Base-by-base conservation (phyloP, 2,888 invertebrate species). In the Sinopyrophorus schimmeli region DNA sequence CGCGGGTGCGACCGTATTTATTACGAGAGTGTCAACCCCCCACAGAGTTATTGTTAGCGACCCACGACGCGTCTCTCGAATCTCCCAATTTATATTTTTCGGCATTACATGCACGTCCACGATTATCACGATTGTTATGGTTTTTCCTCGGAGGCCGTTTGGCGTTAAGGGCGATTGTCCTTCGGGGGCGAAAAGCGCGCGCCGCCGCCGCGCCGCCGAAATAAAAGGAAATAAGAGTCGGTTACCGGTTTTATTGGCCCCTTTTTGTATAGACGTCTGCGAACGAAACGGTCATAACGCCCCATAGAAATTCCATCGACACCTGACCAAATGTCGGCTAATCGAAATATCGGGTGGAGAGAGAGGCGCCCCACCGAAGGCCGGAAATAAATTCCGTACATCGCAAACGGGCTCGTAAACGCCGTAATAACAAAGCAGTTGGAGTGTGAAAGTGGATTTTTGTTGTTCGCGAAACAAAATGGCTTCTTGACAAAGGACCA, bases 391-490 rank as follows among this genome's bases (percentile, higher is more conserved):
- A 62, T 62, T 60, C 62, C 58, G 59, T 57, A 54, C 57, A 57
- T 61, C 54, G 58, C 58, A 61, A 64, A 65, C 62, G 59, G 61
- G 63, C 61, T 68, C 68, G 66, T 69, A 68, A 69, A 69, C 57
- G 67, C 62, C 60, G 62, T 62, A 63, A 67, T 68, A 72, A 72
- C 72, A 71, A 73, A 73, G 67, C 64, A 65, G 65, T 59, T 71
- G 62, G 62, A 70, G 64, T 72, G 73, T 71, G 73, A 73, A 73
- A 73, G 72, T 72, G 73, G 70, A 71, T 72, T 72, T 71, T 69
- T 66, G 68, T 70, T 67, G 67, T 68, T 64, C 58, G 55, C 59
- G 62, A 60, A 61, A 67, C 66, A 67, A 68, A 71, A 66, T 66
- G 67, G 63, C 61, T 59, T 56, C 58, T 60, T 62, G 62, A 69